Evolutionary conservation across 2,888 invertebrate genomes (phyloP), one percentile per base, ranked within the genome.

Genomic region (Drosophila ezoana): DNA sequence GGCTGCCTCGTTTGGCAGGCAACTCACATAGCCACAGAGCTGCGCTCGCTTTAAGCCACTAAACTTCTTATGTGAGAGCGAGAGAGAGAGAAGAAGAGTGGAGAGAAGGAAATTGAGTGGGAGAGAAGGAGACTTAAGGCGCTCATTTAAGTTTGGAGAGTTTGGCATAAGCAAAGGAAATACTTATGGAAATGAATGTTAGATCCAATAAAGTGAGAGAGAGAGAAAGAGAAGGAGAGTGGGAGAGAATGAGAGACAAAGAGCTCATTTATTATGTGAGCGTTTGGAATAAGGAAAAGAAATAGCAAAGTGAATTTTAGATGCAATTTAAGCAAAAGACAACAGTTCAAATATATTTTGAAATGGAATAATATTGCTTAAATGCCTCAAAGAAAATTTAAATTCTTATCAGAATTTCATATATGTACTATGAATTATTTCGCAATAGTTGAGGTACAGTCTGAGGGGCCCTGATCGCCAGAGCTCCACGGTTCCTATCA

Each of bases 371-470:
- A 8, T 2, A 28, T 28, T 28, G 8, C 8, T 8, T 8, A 28
- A 8, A 28, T 28, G 8, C 8, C 8, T 2, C 8, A 28, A 28
- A 8, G 23, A 1, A 23, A 23, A 20, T 20, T 20, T 4, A 4
- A 20, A 23, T 23, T 23, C 23, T 23, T 28, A 28, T 28, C 28
- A 28, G 28, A 1, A 28, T 28, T 28, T 28, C 8, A 8, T 28
- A 28, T 28, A 8, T 28, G 8, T 28, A 28, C 28, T 28, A 28
- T 28, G 28, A 28, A 28, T 8, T 28, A 28, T 56, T 56, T 49
- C 56, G 49, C 49, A 56, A 56, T 49, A 49, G 40, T 40, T 4
- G 38, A 14, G 35, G 48, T 48, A 49, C 37, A 56, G 49, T 40
- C 40, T 16, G 40, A 23, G 16, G 10, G 40, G 14, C 37, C 37